Evolutionary conservation across 2,113 vertebrate genomes (phyloP).

Genomic region (Pitta sordida): DNA sequence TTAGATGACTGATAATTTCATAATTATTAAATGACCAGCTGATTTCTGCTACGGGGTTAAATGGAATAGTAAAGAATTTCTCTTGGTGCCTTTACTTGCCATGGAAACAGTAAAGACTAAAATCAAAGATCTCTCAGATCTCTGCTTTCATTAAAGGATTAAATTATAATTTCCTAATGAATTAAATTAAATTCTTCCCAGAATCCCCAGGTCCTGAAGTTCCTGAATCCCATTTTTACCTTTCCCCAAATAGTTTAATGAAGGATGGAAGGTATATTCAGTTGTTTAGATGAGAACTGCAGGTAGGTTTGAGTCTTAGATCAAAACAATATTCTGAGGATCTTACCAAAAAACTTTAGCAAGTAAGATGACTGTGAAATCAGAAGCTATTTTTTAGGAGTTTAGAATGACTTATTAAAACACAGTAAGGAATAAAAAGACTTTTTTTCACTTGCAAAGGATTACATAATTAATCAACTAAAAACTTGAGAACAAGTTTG

Average conservation of each 20-base stretch:
- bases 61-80: not conserved
- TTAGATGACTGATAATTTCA: not conserved
- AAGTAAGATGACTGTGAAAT: not conserved
- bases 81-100: not conserved
- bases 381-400: not conserved
- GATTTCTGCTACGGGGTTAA: not conserved
- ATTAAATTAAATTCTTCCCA: no score
- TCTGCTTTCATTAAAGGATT: accelerated
- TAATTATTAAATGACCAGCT: not conserved
- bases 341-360: not conserved
- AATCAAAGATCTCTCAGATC: not conserved
- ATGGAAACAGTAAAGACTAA: not conserved
- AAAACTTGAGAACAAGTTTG: not conserved
- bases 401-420: not conserved
- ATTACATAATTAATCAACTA: not conserved
- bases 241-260: not conserved
- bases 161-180: not conserved
- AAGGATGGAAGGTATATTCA: not conserved
- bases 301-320: not conserved
- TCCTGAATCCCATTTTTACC: not conserved
- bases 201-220: not conserved
- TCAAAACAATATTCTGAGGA: not conserved
- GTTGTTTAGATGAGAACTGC: not conserved
- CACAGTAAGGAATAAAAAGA: not conserved
- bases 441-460: not conserved